A percentile compares a stretch with the other conserved stretches of the same genome.
Conservation (phyloP, 2,797 vertebrate species). For the Argentina silus region DNA sequence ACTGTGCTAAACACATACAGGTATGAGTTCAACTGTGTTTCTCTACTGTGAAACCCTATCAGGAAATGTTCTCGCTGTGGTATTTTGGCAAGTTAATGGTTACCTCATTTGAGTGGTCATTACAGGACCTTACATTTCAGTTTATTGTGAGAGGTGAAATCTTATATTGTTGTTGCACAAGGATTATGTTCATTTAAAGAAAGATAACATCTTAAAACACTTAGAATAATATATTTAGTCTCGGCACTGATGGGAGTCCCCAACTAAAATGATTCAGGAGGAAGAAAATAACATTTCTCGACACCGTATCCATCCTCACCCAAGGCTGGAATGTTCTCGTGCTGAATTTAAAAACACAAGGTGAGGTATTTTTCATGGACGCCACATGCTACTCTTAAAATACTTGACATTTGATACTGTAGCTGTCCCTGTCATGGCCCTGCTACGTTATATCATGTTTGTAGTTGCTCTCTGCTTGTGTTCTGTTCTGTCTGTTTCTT, state of each 20-base stretch:
- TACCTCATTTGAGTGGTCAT: constrained; percentile 45
- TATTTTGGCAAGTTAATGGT: constrained; percentile 31
- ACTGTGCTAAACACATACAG: background rate
- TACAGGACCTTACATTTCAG: constrained; percentile 7
- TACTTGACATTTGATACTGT: constrained; percentile 29
- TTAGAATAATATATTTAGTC: constrained; percentile 13
- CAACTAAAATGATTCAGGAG: constrained; percentile 31
- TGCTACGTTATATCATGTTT: too few species aligned
- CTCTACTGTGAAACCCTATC: too few species aligned
- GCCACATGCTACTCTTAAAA: constrained; percentile 33
- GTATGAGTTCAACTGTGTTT: too few species aligned
- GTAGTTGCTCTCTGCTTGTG: too few species aligned
- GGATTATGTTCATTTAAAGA: constrained; percentile 22
- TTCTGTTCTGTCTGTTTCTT: too few species aligned
- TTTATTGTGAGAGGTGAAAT: constrained; percentile 15
- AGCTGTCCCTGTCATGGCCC: too few species aligned
- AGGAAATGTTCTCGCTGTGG: constrained; percentile 2
- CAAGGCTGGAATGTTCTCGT: constrained; percentile 45
- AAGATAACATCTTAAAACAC: constrained; percentile 20
- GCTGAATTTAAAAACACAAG: constrained; percentile 37
- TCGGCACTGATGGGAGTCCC: constrained; percentile 15
- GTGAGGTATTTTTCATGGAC: constrained; percentile 20
- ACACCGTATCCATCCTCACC: constrained; percentile 51
- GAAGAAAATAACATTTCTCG: constrained; percentile 18
- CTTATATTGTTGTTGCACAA: constrained; percentile 17